Conservation (phyloP, 1,140 invertebrate genomes). For the Antheraea pernyi region DNA sequence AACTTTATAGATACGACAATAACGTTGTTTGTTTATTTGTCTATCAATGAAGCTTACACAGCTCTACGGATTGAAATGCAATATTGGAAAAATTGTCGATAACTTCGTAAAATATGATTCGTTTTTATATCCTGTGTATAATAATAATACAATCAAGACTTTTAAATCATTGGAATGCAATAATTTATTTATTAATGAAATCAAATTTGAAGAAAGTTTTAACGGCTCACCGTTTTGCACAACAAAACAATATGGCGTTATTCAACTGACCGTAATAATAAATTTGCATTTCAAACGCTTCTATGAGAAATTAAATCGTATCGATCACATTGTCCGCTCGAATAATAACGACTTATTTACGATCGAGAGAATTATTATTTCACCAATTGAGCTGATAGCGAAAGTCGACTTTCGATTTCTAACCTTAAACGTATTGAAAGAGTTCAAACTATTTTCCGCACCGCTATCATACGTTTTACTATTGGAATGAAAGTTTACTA, state of each 20-base stretch:
- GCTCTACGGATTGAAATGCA: too few relatives aligned
- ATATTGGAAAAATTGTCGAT: too few relatives aligned
- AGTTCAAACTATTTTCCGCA: background rate
- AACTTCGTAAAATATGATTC: too few relatives aligned
- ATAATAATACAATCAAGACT: too few relatives aligned
- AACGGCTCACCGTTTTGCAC: background rate
- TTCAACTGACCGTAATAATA: conserved; percentile 2
- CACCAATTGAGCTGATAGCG: conserved; percentile 21
- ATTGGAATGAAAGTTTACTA: background rate
- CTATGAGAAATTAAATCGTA: conserved; percentile 8
- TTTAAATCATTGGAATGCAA: background rate
- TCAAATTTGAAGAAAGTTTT: conserved; percentile 7
- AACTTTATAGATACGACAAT: too few relatives aligned
- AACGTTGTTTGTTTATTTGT: too few relatives aligned
- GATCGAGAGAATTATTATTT: conserved; percentile 10
- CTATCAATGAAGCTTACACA: too few relatives aligned
- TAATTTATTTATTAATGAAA: background rate
- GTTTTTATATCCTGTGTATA: too few relatives aligned
- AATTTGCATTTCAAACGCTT: conserved; percentile 7
- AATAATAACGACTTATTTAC: conserved; percentile 29
- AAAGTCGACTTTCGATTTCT: conserved; percentile 51
- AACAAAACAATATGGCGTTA: conserved; percentile 6
- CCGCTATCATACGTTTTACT: background rate
- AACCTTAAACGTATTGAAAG: conserved; percentile 34
- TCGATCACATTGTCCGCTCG: conserved; percentile 6